Conservation (phyloP, 2,797 vertebrate species). For the Centropyge bicolor region DNA sequence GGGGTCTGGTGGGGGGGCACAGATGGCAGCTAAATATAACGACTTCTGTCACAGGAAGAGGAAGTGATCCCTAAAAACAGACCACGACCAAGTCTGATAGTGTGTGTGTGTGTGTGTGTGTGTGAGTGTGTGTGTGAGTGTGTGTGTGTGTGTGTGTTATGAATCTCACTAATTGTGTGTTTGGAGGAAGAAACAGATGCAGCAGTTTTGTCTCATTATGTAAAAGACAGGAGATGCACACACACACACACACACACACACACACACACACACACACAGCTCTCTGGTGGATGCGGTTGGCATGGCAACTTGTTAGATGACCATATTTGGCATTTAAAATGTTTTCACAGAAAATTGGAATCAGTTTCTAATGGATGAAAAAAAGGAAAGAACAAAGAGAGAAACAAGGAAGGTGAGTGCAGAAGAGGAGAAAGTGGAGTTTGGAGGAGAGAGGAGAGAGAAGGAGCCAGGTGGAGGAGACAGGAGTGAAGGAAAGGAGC, state of each 20-base stretch:
- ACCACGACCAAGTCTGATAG: slow-evolving; percentile 25
- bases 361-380: background rate
- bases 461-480: background rate
- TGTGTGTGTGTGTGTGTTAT: slow-evolving; percentile 18
- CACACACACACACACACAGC: slow-evolving; percentile 24
- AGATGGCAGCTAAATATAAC: slow-evolving; percentile 74
- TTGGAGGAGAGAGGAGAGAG: too few relatives aligned
- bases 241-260: slow-evolving; percentile 27
- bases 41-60: slow-evolving; percentile 69
- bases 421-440: too few relatives aligned
- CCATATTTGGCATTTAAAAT: slow-evolving; percentile 53
- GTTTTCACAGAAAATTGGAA: slow-evolving; percentile 52
- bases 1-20: slow-evolving; percentile 16
- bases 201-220: slow-evolving; percentile 69
- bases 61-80: slow-evolving; percentile 71
- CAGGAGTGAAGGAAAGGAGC: background rate
- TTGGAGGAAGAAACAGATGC: slow-evolving; percentile 70
- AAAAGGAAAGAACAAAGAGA: background rate
- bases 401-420: background rate
- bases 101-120: slow-evolving; percentile 28
- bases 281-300: slow-evolving; percentile 71
- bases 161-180: slow-evolving; percentile 52
- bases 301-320: slow-evolving; percentile 75
- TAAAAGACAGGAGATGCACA: slow-evolving; percentile 36
- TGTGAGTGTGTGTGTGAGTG: slow-evolving; percentile 16